Base-by-base conservation (phyloP, 2,888 invertebrate species). In the Meganola albula region DNA sequence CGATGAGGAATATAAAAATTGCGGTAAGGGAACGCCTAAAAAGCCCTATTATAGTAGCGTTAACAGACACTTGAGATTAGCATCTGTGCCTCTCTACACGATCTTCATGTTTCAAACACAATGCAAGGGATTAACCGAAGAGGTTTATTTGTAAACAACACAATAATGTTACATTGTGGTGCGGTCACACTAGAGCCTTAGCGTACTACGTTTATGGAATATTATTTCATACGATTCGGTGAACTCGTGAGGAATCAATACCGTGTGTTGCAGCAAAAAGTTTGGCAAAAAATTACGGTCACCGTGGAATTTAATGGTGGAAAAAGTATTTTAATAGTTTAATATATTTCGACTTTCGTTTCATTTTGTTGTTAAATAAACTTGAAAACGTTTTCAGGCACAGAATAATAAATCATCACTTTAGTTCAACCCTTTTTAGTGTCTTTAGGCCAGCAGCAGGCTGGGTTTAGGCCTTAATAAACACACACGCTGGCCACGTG, bases 31-130 rank as follows among this genome's bases (percentile, higher is more conserved):
- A 59, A 71, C 67, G 63, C 58, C 63, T 74, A 74, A 77, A 76
- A 72, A 74, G 70, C 64, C 53, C 69, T 78, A 80, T 84, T 84
- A 83, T 84, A 63, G 64, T 55, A 69, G 72, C 73, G 83, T 80
- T 82, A 83, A 82, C 77, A 75, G 78, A 84, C 84, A 85, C 85
- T 85, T 85, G 85, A 85, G 85, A 85, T 85, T 84, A 84, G 82
- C 84, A 85, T 85, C 85, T 84, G 84, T 76, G 67, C 66, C 62
- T 74, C 66, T 73, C 74, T 64, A 62, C 63, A 63, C 56, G 73
- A 72, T 76, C 74, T 68, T 77, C 76, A 65, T 66, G 66, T 75
- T 75, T 71, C 77, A 65, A 71, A 68, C 67, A 84, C 82, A 84
- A 84, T 74, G 53, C 58, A 44, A 53, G 61, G 80, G 84, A 85